A percentile compares a stretch with the other conserved stretches of the same genome.
Evolutionary conservation across 2,797 vertebrate genomes (phyloP).

Genomic region (Xenopus petersii): DNA sequence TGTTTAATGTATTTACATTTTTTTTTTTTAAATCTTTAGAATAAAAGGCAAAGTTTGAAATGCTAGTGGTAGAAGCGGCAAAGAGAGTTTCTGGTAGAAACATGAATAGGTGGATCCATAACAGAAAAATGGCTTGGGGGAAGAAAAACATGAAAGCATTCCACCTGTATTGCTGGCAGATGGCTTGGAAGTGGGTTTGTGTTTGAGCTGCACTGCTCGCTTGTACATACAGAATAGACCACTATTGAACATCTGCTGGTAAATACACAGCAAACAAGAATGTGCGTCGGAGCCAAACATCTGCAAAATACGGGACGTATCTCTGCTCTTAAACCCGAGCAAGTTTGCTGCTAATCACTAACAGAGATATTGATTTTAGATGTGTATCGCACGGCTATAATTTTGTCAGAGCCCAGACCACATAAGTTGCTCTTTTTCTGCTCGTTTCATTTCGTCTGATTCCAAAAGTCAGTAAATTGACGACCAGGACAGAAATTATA

Average conservation of each 20-base stretch:
- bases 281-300: constrained; percentile 78
- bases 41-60: no score
- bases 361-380: constrained; percentile 88
- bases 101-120: constrained; percentile 58
- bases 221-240: constrained; percentile 67
- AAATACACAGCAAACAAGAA: constrained; percentile 85
- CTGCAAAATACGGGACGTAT: constrained; percentile 77
- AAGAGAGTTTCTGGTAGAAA: constrained; percentile 8
- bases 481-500: constrained; percentile 84
- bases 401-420: constrained; percentile 83
- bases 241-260: constrained; percentile 80
- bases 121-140: constrained; percentile 49
- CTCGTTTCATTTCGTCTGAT: constrained; percentile 84
- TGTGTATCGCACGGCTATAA: constrained; percentile 84
- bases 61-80: no score
- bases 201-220: constrained; percentile 66
- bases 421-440: constrained; percentile 84
- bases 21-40: no score
- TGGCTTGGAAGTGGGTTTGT: constrained; percentile 69
- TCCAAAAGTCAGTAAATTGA: constrained; percentile 85
- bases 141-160: constrained; percentile 69
- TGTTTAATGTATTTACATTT: no score
- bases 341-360: constrained; percentile 83
- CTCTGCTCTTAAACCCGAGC: constrained; percentile 79
- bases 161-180: constrained; percentile 81